Base-by-base conservation (phyloP, 2,888 invertebrate genomes). In the Lasioglossum zephyrum region DNA sequence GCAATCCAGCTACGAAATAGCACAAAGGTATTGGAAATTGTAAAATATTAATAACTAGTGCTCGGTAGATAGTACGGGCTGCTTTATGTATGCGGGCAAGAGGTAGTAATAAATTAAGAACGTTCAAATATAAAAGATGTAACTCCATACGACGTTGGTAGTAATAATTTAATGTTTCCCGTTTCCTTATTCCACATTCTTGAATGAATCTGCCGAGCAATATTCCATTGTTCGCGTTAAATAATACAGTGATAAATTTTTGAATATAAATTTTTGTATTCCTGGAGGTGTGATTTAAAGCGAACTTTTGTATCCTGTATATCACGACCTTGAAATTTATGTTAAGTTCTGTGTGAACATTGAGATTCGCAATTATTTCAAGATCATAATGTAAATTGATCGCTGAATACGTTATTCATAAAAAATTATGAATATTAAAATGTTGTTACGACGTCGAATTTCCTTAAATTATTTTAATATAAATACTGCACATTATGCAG, bases 1-100 rank as follows among this genome's bases (percentile, higher is more conserved):
- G 87, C 73, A 82, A 78, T 69, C 69, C 36, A 39, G 22, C 26
- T 76, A 85, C 16, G 22, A 60, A 74, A 53, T 70, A 76, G 74
- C 66, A 60, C 26, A 47, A 11, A 70, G n/a, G n/a, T 41, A 41
- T 70, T 70, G 13, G 57, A 85, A 63, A 63, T 75, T 60, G 49
- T 36, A 63, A 57, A 66, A 53, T 49, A 84, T 73, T 73, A 77
- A 6, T 63, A 66, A 70, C 41, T 31, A 49, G 22, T 57, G 31
- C 22, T 69, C 31, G 53, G 13, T 76, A 44, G 44, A 47, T 11
- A 60, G 41, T 69, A 69, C n/a, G n/a, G 49, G n/a, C 36, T 8
- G 31, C 31, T 53, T 9, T 49, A 69, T n/a, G 36, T 26, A 39
- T 53, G 36, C 18, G n/a, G 66, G 36, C 66, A 69, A 16, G 8